phyloP scores from a whole-genome alignment of 2,888 invertebrate genomes.

The Drosophila prolongata region DNA sequence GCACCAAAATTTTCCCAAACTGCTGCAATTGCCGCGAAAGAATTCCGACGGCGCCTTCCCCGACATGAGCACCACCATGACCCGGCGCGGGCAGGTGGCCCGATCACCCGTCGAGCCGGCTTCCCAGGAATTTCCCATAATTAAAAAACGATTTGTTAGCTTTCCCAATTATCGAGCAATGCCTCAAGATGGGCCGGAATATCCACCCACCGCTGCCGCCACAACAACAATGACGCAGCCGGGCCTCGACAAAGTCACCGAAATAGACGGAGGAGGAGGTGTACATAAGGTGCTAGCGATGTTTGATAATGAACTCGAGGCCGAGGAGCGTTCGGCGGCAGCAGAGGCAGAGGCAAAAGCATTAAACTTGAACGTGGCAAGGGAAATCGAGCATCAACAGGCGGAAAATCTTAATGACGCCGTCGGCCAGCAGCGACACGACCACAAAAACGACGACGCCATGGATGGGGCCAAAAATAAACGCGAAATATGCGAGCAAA shows the following conservation, averaged over 20 bases:
- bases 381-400: constrained; percentile 75
- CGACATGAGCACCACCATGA: constrained; percentile 35
- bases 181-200: constrained; percentile 31
- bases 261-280: constrained; percentile 56
- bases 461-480: constrained; percentile 76
- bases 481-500: constrained; percentile 70
- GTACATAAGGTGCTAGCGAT: constrained; percentile 46
- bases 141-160: constrained; percentile 72
- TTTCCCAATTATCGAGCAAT: constrained; percentile 52
- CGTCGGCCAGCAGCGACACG: constrained; percentile 57
- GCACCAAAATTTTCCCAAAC: constrained; percentile 9
- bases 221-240: constrained; percentile 66
- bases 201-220: constrained; percentile 11
- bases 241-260: constrained; percentile 50
- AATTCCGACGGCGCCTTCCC: constrained; percentile 48
- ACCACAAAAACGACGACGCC: constrained; percentile 61
- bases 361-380: constrained; percentile 72
- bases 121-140: constrained; percentile 61
- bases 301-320: constrained; percentile 74
- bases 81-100: constrained; percentile 24
- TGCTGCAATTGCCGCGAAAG: constrained; percentile 44
- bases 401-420: constrained; percentile 80
- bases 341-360: not conserved
- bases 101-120: constrained; percentile 15
- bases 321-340: constrained; percentile 33